These are phyloP conservation scores for Polypterus senegalus DNA, from an alignment of 2,113 vertebrate genomes.

Conservation along the genomic window DNA sequence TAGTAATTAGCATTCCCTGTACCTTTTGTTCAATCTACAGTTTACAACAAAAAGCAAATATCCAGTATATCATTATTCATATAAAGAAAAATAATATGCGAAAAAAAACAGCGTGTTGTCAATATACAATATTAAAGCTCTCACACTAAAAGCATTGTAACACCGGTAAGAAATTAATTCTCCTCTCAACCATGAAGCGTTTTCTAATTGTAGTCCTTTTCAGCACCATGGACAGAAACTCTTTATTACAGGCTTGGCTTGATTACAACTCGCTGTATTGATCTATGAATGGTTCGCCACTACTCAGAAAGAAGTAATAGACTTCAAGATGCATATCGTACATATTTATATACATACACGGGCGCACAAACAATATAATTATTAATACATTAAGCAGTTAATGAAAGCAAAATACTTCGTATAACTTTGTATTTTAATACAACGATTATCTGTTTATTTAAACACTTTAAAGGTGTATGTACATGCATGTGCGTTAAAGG, in stretches of 20 bases:
- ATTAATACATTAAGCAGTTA: background rate
- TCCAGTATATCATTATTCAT: background rate
- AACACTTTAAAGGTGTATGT: background rate
- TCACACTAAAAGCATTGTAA: background rate
- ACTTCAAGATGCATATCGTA: background rate
- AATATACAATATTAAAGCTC: background rate
- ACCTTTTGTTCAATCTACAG: background rate
- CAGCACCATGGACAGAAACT: conserved; percentile 48
- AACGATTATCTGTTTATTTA: background rate
- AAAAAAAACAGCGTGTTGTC: background rate
- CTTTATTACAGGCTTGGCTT: background rate
- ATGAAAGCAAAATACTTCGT: background rate
- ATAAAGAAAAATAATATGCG: background rate
- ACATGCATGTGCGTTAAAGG: background rate
- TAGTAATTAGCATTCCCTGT: background rate
- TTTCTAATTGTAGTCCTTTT: conserved; percentile 18
- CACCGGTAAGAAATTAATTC: background rate
- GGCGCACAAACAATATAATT: background rate
- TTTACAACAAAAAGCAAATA: background rate
- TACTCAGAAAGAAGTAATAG: background rate
- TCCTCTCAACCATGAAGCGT: background rate
- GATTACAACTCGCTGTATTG: background rate
- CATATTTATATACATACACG: background rate
- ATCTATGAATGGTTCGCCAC: background rate
- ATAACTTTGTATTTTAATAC: background rate